Evolutionary conservation across 2,797 vertebrate species (phyloP).

Genomic region (Balearica regulorum): DNA sequence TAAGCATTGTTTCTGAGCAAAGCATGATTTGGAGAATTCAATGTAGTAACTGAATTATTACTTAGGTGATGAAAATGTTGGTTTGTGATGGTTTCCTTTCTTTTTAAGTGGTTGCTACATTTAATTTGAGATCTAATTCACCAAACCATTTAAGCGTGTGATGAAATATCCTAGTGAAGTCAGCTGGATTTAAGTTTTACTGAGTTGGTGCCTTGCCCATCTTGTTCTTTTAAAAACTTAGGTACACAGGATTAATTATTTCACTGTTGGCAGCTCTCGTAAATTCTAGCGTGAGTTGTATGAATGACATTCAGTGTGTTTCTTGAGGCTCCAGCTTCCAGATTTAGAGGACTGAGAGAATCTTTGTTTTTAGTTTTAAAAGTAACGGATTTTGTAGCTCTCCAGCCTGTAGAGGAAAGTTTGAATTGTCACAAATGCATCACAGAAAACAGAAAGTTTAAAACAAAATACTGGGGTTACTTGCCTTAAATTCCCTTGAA

Average conservation of each 20-base stretch:
- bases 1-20: background rate
- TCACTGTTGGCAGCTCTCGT: constrained; percentile 21
- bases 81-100: constrained; percentile 7
- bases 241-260: constrained; percentile 41
- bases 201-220: background rate
- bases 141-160: background rate
- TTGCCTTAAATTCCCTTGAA: background rate
- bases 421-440: background rate
- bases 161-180: background rate
- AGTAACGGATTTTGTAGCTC: background rate
- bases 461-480: background rate
- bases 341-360: constrained; percentile 34
- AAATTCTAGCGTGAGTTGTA: background rate
- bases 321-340: background rate
- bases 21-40: background rate
- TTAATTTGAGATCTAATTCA: background rate
- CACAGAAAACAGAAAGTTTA: background rate
- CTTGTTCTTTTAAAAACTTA: background rate
- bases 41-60: background rate
- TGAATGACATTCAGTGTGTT: constrained; percentile 53
- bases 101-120: background rate
- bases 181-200: background rate
- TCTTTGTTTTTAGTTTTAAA: constrained; percentile 39
- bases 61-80: background rate
- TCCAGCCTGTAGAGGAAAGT: background rate